These are phyloP conservation scores for Oppia nitens DNA, from an alignment of 1,140 invertebrate genomes.

Conservation along the genomic window DNA sequence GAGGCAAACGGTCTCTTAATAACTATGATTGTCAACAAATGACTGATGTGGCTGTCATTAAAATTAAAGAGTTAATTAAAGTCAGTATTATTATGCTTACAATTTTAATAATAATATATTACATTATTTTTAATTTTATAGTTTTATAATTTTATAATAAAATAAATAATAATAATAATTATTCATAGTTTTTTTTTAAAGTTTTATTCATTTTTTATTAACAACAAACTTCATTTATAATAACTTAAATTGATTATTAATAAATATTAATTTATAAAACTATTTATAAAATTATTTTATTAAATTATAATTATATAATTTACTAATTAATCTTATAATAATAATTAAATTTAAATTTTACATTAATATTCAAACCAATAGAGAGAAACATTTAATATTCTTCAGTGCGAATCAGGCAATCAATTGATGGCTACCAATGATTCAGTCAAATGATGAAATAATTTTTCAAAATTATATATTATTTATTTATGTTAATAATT, in stretches of 20 bases:
- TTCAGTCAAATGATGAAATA: not conserved
- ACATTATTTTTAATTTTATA: not conserved
- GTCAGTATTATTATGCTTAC: not conserved
- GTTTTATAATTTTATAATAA: not conserved
- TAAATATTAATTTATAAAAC: too few relatives aligned
- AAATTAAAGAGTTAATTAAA: not conserved
- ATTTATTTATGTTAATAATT: too few relatives aligned
- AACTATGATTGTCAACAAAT: not conserved
- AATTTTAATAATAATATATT: not conserved
- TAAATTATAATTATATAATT: not conserved
- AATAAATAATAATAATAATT: not conserved
- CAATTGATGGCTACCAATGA: not conserved
- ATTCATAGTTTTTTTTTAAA: not conserved
- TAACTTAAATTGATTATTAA: not conserved
- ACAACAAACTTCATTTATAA: not conserved
- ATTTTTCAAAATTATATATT: too few relatives aligned
- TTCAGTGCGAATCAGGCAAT: not conserved
- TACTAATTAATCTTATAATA: not conserved
- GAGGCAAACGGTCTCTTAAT: conserved; percentile 9
- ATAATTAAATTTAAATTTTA: not conserved
- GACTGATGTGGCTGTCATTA: not conserved
- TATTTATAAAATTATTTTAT: not conserved
- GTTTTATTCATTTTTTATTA: not conserved
- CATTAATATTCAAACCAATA: not conserved
- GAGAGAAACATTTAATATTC: not conserved